phyloP scores from a whole-genome alignment of 2,797 vertebrate genomes.

The Cercopithecus petaurista region DNA sequence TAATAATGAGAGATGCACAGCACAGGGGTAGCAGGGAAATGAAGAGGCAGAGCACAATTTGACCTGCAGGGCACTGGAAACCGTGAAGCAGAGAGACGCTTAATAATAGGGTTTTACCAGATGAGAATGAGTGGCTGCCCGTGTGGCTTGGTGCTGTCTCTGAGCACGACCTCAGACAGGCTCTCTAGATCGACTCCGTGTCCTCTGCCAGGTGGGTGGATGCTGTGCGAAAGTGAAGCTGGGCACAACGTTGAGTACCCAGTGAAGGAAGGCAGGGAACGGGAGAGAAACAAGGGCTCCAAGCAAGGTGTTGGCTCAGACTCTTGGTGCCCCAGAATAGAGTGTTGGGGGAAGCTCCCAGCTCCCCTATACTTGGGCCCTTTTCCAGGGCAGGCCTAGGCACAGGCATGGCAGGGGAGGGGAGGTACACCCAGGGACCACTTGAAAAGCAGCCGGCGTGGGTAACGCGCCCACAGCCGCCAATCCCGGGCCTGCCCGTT shows the following conservation, averaged over 20 bases:
- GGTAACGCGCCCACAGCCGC: constrained; percentile 43
- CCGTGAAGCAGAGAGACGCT: constrained; percentile 47
- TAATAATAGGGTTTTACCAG: constrained; percentile 63
- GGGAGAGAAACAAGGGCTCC: background rate
- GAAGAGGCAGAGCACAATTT: constrained; percentile 59
- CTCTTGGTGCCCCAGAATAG: background rate
- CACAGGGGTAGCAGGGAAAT: constrained; percentile 38
- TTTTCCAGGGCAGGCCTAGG: constrained; percentile 21
- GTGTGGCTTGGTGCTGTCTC: background rate
- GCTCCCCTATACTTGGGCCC: background rate
- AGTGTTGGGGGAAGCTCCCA: background rate
- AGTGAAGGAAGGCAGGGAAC: background rate
- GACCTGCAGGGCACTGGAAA: constrained; percentile 59
- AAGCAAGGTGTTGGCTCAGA: constrained; percentile 34
- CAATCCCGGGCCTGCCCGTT: constrained; percentile 36
- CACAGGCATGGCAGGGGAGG: constrained; percentile 16
- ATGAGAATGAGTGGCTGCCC: background rate
- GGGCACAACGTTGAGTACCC: background rate
- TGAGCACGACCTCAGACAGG: background rate
- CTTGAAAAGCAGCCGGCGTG: constrained; percentile 68
- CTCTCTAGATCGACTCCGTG: background rate
- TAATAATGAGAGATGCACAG: constrained; percentile 52
- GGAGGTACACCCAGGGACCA: constrained; percentile 41
- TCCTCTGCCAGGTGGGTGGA: constrained; percentile 30
- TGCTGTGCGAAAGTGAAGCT: constrained; percentile 5